Percentiles rank a stretch among this genome's conserved stretches.
phyloP scores from a whole-genome alignment of 2,888 invertebrate genomes.

The Nephrotoma appendiculata region DNA sequence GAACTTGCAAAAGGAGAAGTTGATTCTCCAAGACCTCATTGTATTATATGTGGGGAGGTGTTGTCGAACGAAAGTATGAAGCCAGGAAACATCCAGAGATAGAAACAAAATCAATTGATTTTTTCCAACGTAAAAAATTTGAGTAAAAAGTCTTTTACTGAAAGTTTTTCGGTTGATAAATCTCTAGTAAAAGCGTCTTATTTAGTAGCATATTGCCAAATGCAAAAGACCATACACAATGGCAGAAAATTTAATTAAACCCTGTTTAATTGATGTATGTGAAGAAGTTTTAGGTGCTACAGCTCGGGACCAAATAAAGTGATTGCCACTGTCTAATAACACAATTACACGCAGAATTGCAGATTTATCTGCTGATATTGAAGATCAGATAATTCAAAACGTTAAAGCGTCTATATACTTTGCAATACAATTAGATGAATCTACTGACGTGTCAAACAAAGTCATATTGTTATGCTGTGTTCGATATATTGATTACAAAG shows the following conservation, averaged over 20 bases:
- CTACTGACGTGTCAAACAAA: conserved; percentile 9
- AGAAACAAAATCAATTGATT: neutral
- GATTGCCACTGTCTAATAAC: neutral
- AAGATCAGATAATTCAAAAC: neutral
- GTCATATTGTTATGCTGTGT: conserved; percentile 14
- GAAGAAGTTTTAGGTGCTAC: neutral
- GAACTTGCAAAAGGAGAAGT: neutral
- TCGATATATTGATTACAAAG: conserved; percentile 12
- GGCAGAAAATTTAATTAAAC: neutral
- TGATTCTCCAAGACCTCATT: neutral
- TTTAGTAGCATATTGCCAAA: conserved; percentile 1
- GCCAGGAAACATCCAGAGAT: neutral
- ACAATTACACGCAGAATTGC: neutral
- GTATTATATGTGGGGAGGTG: neutral
- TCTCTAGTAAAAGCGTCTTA: neutral
- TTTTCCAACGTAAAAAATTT: neutral
- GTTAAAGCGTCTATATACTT: neutral
- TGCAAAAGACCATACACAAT: neutral
- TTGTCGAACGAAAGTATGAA: neutral
- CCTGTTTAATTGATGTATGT: conserved; percentile 2
- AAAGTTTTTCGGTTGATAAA: neutral
- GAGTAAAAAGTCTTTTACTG: neutral
- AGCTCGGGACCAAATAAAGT: neutral
- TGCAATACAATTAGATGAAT: conserved; percentile 3
- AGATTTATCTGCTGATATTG: neutral